A percentile compares a stretch with the other conserved stretches of the same genome.
Evolutionary conservation across 2,113 vertebrate genomes (phyloP).

Genomic region (Oceanodroma tethys): DNA sequence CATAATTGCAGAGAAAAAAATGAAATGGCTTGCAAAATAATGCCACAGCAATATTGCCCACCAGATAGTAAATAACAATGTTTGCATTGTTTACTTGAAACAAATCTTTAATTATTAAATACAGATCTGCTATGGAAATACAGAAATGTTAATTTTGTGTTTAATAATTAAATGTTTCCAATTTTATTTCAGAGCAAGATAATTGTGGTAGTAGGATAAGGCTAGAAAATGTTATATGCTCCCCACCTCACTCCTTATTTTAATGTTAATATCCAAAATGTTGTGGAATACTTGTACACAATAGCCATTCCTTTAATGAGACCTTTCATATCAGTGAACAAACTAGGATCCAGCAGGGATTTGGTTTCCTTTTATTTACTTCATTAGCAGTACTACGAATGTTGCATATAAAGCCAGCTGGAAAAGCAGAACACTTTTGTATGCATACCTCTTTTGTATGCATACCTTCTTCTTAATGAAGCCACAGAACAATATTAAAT

Average conservation of each 20-base stretch:
- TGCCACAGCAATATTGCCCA: background rate
- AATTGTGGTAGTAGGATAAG: background rate
- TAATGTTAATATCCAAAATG: background rate
- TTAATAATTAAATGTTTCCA: background rate
- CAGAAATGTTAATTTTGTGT: background rate
- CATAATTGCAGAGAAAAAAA: background rate
- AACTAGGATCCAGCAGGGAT: background rate
- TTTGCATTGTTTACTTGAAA: background rate
- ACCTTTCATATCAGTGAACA: background rate
- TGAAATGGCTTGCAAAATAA: background rate
- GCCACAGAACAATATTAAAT: background rate
- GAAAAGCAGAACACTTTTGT: background rate
- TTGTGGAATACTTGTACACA: background rate
- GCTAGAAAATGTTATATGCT: background rate
- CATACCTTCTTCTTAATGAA: constrained; percentile 25
- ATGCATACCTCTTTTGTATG: background rate
- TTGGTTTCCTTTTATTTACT: constrained; percentile 21
- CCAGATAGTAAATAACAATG: background rate
- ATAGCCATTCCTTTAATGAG: constrained; percentile 22
- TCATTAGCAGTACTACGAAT: constrained; percentile 17
- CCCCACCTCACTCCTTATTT: background rate
- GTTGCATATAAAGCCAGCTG: background rate
- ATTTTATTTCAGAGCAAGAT: background rate
- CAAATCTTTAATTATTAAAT: background rate
- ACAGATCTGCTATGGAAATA: background rate